A percentile compares a stretch with the other conserved stretches of the same genome.
Evolutionary conservation across 2,797 vertebrate genomes (phyloP).

Genomic region (Sebastes cheni): DNA sequence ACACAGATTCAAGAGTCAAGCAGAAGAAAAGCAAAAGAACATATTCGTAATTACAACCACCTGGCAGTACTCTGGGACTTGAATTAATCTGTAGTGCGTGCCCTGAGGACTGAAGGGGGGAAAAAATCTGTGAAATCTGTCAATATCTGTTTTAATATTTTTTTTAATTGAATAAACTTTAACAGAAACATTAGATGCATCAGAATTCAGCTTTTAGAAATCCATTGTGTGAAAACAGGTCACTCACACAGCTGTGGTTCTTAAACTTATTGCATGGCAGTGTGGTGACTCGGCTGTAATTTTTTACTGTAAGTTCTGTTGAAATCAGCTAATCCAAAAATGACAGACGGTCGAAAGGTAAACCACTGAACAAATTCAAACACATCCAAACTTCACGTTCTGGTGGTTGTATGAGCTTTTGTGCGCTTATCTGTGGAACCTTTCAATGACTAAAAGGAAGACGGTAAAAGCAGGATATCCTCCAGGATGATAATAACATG

Average conservation of each 20-base stretch:
- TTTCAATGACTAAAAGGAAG: conserved; percentile 20
- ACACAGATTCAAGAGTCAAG: not conserved
- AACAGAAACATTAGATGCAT: not conserved
- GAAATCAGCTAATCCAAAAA: conserved; percentile 27
- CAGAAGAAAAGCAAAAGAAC: not conserved
- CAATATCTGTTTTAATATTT: conserved; percentile 5
- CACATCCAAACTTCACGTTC: conserved; percentile 16
- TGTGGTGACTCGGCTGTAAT: not conserved
- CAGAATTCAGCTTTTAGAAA: not conserved
- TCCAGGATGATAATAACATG: conserved; percentile 41
- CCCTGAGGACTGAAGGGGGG: not conserved
- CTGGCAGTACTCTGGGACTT: not conserved
- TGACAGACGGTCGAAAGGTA: conserved; percentile 13
- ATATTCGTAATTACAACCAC: not conserved
- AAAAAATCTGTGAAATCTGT: not conserved
- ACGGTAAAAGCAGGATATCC: conserved; percentile 53
- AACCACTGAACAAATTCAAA: conserved; percentile 25
- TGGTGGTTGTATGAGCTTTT: not conserved
- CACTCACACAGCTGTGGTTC: conserved; percentile 15
- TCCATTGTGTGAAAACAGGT: conserved; percentile 1
- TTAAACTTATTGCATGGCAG: conserved; percentile 4
- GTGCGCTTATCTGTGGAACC: conserved; percentile 16
- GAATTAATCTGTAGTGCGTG: not conserved
- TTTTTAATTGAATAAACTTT: not conserved
- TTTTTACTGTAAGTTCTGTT: not conserved